These are phyloP conservation scores for Leptopilina myrica DNA, from an alignment of 2,888 invertebrate species.

Conservation along the genomic window DNA sequence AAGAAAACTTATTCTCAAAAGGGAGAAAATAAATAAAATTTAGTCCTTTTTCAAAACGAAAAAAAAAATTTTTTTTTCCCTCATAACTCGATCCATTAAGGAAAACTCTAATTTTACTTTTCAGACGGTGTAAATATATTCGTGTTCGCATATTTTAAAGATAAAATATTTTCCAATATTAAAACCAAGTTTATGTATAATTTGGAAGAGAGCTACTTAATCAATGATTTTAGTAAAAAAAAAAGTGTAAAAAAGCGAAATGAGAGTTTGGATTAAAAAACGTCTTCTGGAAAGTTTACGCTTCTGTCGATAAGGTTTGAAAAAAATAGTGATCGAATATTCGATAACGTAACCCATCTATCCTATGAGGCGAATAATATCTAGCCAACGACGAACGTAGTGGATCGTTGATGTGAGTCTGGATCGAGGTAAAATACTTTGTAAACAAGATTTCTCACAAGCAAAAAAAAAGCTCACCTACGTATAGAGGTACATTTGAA, in stretches of 20 bases:
- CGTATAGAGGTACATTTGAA: background rate
- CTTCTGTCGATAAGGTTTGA: constrained; percentile 21
- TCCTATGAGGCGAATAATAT: constrained; percentile 66
- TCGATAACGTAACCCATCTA: constrained; percentile 67
- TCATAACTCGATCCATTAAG: no score
- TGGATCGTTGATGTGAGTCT: constrained; percentile 38
- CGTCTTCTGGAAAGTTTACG: background rate
- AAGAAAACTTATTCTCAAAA: no score
- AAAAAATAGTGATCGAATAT: constrained; percentile 60
- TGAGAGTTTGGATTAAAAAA: constrained; percentile 6
- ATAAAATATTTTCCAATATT: constrained; percentile 20
- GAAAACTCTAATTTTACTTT: no score
- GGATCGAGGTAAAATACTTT: constrained; percentile 37
- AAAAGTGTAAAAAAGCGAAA: constrained; percentile 6
- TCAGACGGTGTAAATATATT: no score
- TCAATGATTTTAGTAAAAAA: background rate
- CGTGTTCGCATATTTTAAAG: background rate
- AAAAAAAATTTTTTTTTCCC: no score
- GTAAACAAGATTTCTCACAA: constrained; percentile 39
- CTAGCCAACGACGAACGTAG: constrained; percentile 38
- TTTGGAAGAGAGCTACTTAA: background rate
- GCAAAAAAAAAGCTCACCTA: background rate
- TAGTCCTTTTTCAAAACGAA: no score
- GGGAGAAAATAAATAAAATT: no score
- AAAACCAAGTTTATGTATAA: background rate